These are phyloP conservation scores for Troglohyphantes excavatus DNA, from an alignment of 2,888 invertebrate species.

Conservation along the genomic window DNA sequence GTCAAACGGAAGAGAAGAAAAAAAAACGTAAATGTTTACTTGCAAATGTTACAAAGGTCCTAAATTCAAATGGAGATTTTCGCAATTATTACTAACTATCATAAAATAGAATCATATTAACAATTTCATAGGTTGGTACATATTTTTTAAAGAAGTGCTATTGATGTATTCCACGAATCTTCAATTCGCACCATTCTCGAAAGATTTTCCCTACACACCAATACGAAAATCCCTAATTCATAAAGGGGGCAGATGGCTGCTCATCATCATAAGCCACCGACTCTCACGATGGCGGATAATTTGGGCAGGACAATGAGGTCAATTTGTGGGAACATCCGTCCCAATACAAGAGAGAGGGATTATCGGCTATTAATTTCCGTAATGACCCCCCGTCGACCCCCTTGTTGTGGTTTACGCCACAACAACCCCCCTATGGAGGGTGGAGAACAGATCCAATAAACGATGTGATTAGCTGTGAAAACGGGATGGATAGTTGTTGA, in stretches of 20 bases:
- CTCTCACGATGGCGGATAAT: slow-evolving; percentile 33
- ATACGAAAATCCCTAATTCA: too few species aligned
- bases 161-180: too few species aligned
- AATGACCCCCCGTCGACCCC: slow-evolving; percentile 59
- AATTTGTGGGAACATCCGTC: slow-evolving; percentile 73
- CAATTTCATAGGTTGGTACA: too few species aligned
- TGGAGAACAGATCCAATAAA: slow-evolving; percentile 26
- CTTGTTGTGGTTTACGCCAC: slow-evolving; percentile 69
- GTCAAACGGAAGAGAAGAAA: too few species aligned
- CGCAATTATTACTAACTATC: too few species aligned
- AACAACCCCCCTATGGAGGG: not conserved
- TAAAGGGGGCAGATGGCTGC: slow-evolving; percentile 44
- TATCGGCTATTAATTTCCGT: slow-evolving; percentile 75
- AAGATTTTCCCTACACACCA: too few species aligned
- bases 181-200: too few species aligned
- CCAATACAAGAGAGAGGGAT: slow-evolving; percentile 8
- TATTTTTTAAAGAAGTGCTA: too few species aligned
- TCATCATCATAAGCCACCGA: slow-evolving; percentile 50
- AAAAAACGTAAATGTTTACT: too few species aligned
- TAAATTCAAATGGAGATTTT: too few species aligned
- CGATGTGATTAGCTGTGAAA: slow-evolving; percentile 31
- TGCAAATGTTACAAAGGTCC: too few species aligned
- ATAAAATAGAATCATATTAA: too few species aligned
- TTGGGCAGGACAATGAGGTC: slow-evolving; percentile 69
- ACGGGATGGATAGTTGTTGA: not conserved